Evolutionary conservation across 2,113 vertebrate species (phyloP), one percentile per base, ranked within the genome.

Genomic region (Sorex fumeus): DNA sequence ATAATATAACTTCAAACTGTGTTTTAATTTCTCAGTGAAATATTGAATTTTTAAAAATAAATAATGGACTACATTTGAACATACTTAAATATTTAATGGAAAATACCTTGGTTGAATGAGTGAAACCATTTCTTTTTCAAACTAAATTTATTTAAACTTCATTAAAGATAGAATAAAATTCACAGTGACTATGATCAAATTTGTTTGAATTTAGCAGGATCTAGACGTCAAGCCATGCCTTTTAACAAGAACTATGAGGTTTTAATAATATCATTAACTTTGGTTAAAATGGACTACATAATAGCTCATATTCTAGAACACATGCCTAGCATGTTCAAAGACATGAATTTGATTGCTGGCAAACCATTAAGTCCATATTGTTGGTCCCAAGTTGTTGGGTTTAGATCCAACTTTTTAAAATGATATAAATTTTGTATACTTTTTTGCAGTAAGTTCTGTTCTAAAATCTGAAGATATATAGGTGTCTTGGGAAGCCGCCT

Each of bases 41-140:
- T 91, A 87, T 50, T 53, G 69, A 81, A 62, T 78, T 75, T 91
- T 82, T 66, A 83, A 64, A 66, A 40, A 75, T 70, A 76, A 47
- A 34, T 81, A 30, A 84, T 70, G 93, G 92, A 30, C 47, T 28
- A 64, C 30, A 72, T 43, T 66, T 85, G 36, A 91, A 66, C 7
- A 10, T 19, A 72, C 32, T 72, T 32, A 81, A 67, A 72, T 60
- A 60, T 12, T 60, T 92, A 8, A 72, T 62, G 30, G 40, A 75
- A 77, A 83, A 53, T 77, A 34, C 16, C 32, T 76, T 36, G 45
- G 23, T 34, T 18, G 1, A 47, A 62, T 34, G n/a, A 89, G 72
- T 45, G 11, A 82, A 62, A 69, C 12, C 1, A 50, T 60, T 27
- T 40, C 13, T 80, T 16, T n/a, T 27, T 77, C 30, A 74, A 36